Base-by-base conservation (phyloP, 2,113 vertebrate genomes). In the Pan paniscus region DNA sequence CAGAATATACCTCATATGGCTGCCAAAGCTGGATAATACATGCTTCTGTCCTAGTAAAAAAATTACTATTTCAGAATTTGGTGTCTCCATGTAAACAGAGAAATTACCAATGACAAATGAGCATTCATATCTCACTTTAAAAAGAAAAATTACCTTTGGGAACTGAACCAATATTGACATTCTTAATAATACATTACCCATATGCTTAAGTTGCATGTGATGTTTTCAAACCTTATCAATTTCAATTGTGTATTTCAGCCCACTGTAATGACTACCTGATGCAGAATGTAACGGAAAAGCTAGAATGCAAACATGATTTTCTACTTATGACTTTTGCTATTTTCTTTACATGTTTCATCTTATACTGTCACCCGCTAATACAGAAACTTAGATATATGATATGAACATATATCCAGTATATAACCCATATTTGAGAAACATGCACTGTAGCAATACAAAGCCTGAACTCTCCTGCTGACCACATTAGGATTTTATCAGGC, bases 121-220 rank as follows among this genome's bases (percentile, higher is more conserved):
- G 93, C 32, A 70, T 96, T 94, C 89, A 80, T 59, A 93, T 52
- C 83, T 95, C 89, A 12, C 76, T 79, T 85, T 80, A 48, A 43
- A 84, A 78, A 82, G n/a, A 96, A 96, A 57, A 95, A 97, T 94
- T 50, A 79, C 12, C 57, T 88, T 94, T 94, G 70, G 82, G 97
- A 97, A 32, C 12, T 88, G 73, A 97, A 90, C 72, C 55, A 88
- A 57, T 97, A 93, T 89, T 95, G 57, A 2, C 95, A 73, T 97
- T 88, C 95, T 97, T 94, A 98, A 97, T 79, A 70, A 98, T 48
- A 89, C 50, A 35, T 80, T 73, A 17, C 32, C 40, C 73, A 1
- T 93, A 92, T 68, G 57, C 52, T 70, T 46, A 68, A 61, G 78
- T 38, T 93, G 61, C 70, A 81, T 25, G 52, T 78, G 48, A 72